These are phyloP conservation scores for Amniataba percoides DNA, from an alignment of 2,797 vertebrate genomes.

Conservation along the genomic window DNA sequence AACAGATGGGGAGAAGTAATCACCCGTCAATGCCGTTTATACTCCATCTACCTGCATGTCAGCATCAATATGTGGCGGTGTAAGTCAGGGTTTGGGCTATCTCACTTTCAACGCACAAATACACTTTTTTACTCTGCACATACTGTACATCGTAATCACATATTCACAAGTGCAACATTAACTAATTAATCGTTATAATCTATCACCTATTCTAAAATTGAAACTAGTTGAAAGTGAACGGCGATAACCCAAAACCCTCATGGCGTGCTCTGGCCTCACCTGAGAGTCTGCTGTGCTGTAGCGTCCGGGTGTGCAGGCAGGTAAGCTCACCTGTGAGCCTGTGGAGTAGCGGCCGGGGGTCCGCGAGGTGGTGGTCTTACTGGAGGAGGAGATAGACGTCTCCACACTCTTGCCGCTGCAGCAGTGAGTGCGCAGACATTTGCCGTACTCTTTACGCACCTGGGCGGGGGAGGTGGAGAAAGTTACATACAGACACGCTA, in stretches of 20 bases:
- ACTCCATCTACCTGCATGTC: constrained; percentile 44
- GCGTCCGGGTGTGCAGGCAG: constrained; percentile 84
- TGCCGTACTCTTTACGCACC: constrained; percentile 98
- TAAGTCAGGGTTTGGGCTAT: constrained; percentile 64
- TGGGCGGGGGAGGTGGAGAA: constrained; percentile 57
- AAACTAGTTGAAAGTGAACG: constrained; percentile 61
- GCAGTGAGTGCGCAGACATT: constrained; percentile 96
- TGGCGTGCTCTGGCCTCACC: constrained; percentile 77
- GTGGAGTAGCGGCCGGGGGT: constrained; percentile 97
- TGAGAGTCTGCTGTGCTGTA: constrained; percentile 86
- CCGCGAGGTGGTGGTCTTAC: constrained; percentile 95
- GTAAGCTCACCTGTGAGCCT: constrained; percentile 96
- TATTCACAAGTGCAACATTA: neutral
- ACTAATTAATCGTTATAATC: neutral
- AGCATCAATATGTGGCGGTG: constrained; percentile 43
- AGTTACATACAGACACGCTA: neutral
- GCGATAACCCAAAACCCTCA: constrained; percentile 66
- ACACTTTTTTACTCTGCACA: neutral
- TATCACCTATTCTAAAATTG: neutral
- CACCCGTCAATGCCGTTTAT: constrained; percentile 60
- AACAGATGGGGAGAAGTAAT: constrained; percentile 54
- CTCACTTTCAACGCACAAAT: constrained; percentile 69
- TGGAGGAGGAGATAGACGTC: constrained; percentile 96
- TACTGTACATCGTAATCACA: neutral
- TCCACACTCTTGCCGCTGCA: constrained; percentile 98